phyloP scores from a whole-genome alignment of 2,113 vertebrate species.

The Malurus cyaneus region DNA sequence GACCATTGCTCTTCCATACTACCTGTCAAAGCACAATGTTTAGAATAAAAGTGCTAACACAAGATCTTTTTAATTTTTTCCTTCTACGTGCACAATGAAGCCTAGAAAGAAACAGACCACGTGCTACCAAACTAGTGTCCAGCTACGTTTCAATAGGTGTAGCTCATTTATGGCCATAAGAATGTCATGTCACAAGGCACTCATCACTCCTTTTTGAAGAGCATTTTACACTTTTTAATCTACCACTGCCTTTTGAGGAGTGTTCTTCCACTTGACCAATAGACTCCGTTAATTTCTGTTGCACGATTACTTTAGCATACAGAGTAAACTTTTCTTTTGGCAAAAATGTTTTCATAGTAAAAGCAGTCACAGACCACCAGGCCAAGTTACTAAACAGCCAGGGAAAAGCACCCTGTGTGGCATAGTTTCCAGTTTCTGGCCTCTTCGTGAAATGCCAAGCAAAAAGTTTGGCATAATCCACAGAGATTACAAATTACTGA shows the following conservation, averaged over 20 bases:
- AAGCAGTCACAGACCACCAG: neutral
- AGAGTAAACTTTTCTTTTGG: neutral
- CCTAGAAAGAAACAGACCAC: neutral
- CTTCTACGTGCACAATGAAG: fast-evolving
- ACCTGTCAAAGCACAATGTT: slow-evolving; percentile 73
- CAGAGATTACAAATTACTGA: neutral
- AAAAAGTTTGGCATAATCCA: neutral
- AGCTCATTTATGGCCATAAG: neutral
- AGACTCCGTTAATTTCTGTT: neutral
- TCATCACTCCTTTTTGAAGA: neutral
- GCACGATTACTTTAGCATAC: neutral
- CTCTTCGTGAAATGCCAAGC: neutral
- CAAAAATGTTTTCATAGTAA: neutral
- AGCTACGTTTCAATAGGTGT: neutral
- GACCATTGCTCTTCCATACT: slow-evolving; percentile 91
- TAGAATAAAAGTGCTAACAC: neutral
- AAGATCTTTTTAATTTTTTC: too few relatives aligned
- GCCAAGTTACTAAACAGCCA: neutral
- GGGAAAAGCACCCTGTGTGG: neutral
- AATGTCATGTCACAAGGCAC: neutral
- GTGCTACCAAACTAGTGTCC: neutral
- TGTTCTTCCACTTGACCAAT: neutral
- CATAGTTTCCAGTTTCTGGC: neutral
- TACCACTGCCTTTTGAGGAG: neutral
- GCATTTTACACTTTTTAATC: neutral